These are phyloP conservation scores for Malthinus seriepunctatus DNA, from an alignment of 2,888 invertebrate species.

Conservation along the genomic window DNA sequence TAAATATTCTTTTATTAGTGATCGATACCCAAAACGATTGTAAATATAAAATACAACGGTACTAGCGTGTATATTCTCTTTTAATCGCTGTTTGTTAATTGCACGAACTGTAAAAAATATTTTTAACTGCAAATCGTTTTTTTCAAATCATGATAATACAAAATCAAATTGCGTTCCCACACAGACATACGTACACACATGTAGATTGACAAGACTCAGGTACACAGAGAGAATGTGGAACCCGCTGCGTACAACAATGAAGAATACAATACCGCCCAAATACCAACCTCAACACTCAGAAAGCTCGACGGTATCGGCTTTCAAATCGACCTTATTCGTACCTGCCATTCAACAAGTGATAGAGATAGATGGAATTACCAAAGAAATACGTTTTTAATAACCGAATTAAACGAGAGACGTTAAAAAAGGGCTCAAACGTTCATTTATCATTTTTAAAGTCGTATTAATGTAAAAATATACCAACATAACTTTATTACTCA, in stretches of 20 bases:
- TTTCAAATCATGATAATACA: slow-evolving; percentile 13
- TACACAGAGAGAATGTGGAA: slow-evolving; percentile 28
- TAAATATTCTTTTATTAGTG: neutral
- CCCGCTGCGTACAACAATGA: slow-evolving; percentile 29
- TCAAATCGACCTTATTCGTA: slow-evolving; percentile 27
- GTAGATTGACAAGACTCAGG: slow-evolving; percentile 22
- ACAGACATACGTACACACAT: slow-evolving; percentile 21
- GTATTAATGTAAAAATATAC: slow-evolving; percentile 8
- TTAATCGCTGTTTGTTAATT: neutral
- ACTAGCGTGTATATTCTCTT: neutral
- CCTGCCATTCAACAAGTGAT: slow-evolving; percentile 33
- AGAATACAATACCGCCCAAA: slow-evolving; percentile 26
- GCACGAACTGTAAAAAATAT: slow-evolving; percentile 4
- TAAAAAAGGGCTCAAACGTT: slow-evolving; percentile 11
- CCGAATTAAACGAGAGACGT: slow-evolving; percentile 25
- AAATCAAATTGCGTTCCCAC: slow-evolving; percentile 29
- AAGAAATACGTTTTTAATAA: slow-evolving; percentile 33
- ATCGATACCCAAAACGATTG: neutral
- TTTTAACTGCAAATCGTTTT: slow-evolving; percentile 8
- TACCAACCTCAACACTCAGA: slow-evolving; percentile 28
- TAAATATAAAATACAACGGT: neutral
- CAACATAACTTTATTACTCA: neutral
- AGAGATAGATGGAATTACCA: slow-evolving; percentile 30
- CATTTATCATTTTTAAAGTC: slow-evolving; percentile 19
- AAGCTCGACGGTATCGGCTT: slow-evolving; percentile 28